Evolutionary conservation across 2,113 vertebrate species (phyloP), one percentile per base, ranked within the genome.

Genomic region (Scopus umbretta): DNA sequence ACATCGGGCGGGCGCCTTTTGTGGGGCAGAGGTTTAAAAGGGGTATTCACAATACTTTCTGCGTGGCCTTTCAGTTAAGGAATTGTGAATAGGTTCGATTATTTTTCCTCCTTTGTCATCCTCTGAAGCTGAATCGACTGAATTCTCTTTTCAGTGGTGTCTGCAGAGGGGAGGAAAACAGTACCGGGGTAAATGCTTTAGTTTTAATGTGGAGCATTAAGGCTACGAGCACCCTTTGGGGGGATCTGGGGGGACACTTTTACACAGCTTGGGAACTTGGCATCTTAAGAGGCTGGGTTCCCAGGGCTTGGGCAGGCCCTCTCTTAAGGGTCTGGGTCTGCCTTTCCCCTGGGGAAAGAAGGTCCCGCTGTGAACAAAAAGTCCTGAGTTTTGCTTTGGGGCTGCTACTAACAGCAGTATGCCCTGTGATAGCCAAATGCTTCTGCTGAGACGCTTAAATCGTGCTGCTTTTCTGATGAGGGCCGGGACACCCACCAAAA

Each of bases 381-480:
- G 47, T 62, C 18, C 18, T 9, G 40, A 87, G 27, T 66, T 89
- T 38, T 79, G 43, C n/a, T 61, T 72, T 79, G 66, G 15, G 32
- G 9, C 29, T 50, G 27, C n/a, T 89, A 18, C 4, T 61, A 52
- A 9, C 9, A 27, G 11, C 26, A 22, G 19, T 6, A 5, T 47
- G 32, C 34, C 14, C 16, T 62, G 5, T 5, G 42, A n/a, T 2
- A 29, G 30, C 27, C 10, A 29, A 0, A 32, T 1, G 4, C n/a
- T 38, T 50, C 29, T 42, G 36, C 55, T 74, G 65, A 50, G 29
- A 20, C 3, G 6, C 67, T 63, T 12, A 38, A 81, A 32, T 30
- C 0, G 0, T 0, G 0, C 32, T 63, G 38, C 27, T 91, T 15
- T 78, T 56, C 36, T n/a, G 40, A 23, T 62, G 38, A 52, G 29